Evolutionary conservation across 2,113 vertebrate species (phyloP).

Genomic region (Zosterops borbonicus): DNA sequence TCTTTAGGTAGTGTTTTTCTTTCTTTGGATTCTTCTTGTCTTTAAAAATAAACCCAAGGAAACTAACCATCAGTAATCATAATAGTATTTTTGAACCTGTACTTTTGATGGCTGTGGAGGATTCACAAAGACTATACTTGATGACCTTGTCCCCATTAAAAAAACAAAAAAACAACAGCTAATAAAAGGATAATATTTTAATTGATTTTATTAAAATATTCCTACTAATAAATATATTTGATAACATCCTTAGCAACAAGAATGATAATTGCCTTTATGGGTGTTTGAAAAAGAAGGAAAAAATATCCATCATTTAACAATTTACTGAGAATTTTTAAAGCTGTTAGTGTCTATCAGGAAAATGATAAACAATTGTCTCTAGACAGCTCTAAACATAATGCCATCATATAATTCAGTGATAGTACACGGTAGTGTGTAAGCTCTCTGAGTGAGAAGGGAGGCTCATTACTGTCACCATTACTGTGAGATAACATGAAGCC

Average conservation of each 20-base stretch:
- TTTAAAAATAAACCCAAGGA: slow-evolving; percentile 32
- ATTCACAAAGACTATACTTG: not conserved
- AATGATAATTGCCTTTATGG: not conserved
- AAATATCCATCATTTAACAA: slow-evolving; percentile 13
- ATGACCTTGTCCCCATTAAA: not conserved
- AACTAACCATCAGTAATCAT: not conserved
- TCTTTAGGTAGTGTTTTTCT: not conserved
- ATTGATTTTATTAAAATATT: not conserved
- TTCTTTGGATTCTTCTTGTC: not conserved
- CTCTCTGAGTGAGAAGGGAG: slow-evolving; percentile 19
- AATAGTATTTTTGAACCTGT: not conserved
- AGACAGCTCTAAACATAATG: slow-evolving; percentile 29
- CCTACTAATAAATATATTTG: slow-evolving; percentile 27
- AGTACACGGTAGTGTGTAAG: not conserved
- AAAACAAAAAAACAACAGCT: not conserved
- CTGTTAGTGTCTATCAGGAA: slow-evolving; percentile 56
- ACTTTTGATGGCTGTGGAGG: not conserved
- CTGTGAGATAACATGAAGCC: slow-evolving; percentile 11
- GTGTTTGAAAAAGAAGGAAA: slow-evolving; percentile 19
- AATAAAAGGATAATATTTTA: not conserved
- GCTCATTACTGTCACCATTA: slow-evolving; percentile 42
- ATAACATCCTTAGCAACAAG: slow-evolving; percentile 3
- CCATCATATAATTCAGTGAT: slow-evolving; percentile 41
- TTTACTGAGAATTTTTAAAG: slow-evolving; percentile 53
- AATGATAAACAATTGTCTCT: slow-evolving; percentile 27